Evolutionary conservation across 2,113 vertebrate genomes (phyloP), one percentile per base, ranked within the genome.

Genomic region (Bombycilla garrulus): DNA sequence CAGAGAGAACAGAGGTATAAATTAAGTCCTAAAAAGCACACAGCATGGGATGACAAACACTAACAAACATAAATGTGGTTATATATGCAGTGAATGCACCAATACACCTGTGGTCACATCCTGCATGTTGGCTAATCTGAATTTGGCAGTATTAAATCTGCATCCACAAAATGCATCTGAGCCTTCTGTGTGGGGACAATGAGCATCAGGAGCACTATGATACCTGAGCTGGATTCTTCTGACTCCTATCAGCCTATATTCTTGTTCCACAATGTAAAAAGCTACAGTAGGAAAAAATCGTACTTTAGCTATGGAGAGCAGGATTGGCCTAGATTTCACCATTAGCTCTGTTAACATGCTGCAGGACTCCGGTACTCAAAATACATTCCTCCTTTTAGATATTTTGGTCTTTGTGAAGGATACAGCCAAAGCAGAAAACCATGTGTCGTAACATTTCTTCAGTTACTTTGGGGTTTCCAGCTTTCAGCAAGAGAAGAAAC

Each of bases 171-270:
- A 76, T 4, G 15, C 20, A 45, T 22, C 60, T 44, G 38, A 91
- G 54, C 16, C 6, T 22, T 81, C 64, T 54, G 12, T 3, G 19
- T 15, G 42, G 56, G 40, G 58, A 77, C 14, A 54, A 47, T 4
- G 16, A 83, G 26, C 22, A 88, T 42, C 7, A 56, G 51, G 31
- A 88, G 21, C 42, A 45, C 29, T 26, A 15, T 3, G 4, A 29
- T 13, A 47, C 15, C 36, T 0, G 1, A 25, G 10, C 0, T 22
- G 15, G 20, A 80, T 26, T 80, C 19, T 36, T 70, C 47, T 61
- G 40, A 25, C 31, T 66, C 33, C 19, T 25, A 7, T 28, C 69
- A 57, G 25, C 22, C 45, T 14, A 36, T 53, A 2, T 19, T 80
- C 25, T 57, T 73, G 56, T 38, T 84, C 89, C 62, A 42, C 5